Conservation (phyloP, 2,888 invertebrate genomes). For the Eupelmus urozonus region DNA sequence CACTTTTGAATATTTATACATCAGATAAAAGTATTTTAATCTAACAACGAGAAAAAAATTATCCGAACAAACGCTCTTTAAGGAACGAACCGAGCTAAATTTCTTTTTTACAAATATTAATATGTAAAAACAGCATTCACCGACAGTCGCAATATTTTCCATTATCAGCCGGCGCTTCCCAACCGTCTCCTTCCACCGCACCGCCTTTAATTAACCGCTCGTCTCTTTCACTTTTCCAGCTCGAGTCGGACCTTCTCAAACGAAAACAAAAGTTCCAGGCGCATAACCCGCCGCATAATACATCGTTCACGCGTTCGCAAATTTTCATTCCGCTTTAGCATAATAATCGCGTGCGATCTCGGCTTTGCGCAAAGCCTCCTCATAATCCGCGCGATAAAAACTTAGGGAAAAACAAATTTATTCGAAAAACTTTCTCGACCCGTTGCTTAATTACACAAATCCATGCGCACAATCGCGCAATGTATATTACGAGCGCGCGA, state of each 20-base stretch:
- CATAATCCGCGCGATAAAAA: conserved; percentile 21
- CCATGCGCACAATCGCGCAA: conserved; percentile 4
- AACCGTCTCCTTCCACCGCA: no score
- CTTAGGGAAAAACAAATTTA: conserved; percentile 26
- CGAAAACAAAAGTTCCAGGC: no score
- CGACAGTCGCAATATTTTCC: conserved; percentile 19
- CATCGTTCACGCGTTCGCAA: conserved; percentile 4
- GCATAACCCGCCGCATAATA: no score
- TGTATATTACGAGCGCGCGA: not conserved
- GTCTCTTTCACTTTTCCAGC: conserved; percentile 42
- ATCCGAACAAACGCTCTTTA: not conserved
- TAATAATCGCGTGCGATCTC: conserved; percentile 34
- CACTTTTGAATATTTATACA: no score
- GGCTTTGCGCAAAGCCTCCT: conserved; percentile 16
- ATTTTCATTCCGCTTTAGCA: conserved; percentile 38
- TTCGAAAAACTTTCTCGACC: conserved; percentile 31
- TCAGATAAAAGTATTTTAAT: not conserved
- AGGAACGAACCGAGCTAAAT: not conserved
- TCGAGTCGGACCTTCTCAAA: no score
- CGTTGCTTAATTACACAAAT: conserved; percentile 24
- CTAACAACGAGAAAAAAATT: not conserved
- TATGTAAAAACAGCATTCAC: not conserved
- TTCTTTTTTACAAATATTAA: not conserved
- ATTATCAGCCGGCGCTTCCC: not conserved
- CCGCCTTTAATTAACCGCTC: conserved; percentile 1